Percentiles rank a stretch among this genome's conserved stretches.
These are phyloP conservation scores for Valencia hispanica DNA, from an alignment of 2,797 vertebrate species.

Conservation along the genomic window DNA sequence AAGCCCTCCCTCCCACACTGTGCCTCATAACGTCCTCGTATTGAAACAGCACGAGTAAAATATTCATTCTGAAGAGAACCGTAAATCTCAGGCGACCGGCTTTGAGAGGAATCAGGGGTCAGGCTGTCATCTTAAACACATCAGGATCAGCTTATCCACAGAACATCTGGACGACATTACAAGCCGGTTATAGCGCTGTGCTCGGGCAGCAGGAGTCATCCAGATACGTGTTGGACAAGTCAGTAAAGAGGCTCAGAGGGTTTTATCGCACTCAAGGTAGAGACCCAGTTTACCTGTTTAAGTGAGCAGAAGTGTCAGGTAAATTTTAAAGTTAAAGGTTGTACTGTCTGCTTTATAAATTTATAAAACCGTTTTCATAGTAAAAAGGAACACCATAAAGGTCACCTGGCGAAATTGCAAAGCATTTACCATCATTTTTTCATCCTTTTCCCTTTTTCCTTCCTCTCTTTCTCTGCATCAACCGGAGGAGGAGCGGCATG, in stretches of 20 bases:
- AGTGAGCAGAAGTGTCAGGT: neutral
- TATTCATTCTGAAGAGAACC: constrained; percentile 51
- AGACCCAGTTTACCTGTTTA: constrained; percentile 11
- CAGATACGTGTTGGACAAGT: constrained; percentile 25
- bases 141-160: constrained; percentile 55
- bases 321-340: neutral
- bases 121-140: constrained; percentile 68
- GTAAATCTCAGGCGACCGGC: constrained; percentile 64
- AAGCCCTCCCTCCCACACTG: constrained; percentile 43
- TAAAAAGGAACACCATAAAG: neutral
- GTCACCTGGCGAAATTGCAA: neutral
- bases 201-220: constrained; percentile 34
- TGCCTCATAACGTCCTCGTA: constrained; percentile 32
- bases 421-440: neutral
- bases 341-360: neutral
- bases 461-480: neutral
- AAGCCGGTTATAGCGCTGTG: constrained; percentile 30
- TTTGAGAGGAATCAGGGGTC: constrained; percentile 62
- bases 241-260: constrained; percentile 26
- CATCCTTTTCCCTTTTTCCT: neutral
- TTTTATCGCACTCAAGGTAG: constrained; percentile 37
- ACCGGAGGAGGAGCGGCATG: neutral
- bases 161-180: constrained; percentile 71
- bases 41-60: constrained; percentile 39
- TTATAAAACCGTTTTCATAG: constrained; percentile 11